Evolutionary conservation across 2,888 invertebrate species (phyloP).

Genomic region (Tachina fera): DNA sequence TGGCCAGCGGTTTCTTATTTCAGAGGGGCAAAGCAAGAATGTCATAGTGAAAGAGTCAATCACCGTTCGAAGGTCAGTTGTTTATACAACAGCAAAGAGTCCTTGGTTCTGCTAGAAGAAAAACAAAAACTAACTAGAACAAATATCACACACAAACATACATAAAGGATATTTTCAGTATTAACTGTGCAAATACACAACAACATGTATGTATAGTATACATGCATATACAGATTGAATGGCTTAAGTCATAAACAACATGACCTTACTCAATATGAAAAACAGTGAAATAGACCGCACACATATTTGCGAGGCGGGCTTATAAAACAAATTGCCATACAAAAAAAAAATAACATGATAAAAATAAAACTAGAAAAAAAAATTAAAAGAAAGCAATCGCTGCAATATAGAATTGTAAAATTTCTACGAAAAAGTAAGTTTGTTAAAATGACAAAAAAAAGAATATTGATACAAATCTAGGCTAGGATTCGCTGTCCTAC

Average conservation of each 20-base stretch:
- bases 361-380: background rate
- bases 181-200: slow-evolving; percentile 43
- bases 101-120: slow-evolving; percentile 45
- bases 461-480: too few species aligned
- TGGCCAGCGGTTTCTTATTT: background rate
- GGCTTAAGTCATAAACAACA: slow-evolving; percentile 66
- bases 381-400: background rate
- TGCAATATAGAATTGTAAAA: too few species aligned
- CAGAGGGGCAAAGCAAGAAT: slow-evolving; percentile 4
- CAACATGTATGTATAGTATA: background rate
- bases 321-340: background rate
- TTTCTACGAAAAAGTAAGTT: too few species aligned
- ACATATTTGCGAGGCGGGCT: slow-evolving; percentile 10
- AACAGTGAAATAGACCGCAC: slow-evolving; percentile 21
- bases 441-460: too few species aligned
- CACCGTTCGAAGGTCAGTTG: slow-evolving; percentile 70
- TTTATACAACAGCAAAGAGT: slow-evolving; percentile 51
- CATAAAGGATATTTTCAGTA: slow-evolving; percentile 52
- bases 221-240: slow-evolving; percentile 37
- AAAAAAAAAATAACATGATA: background rate
- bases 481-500: too few species aligned
- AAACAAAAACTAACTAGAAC: slow-evolving; percentile 57
- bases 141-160: slow-evolving; percentile 25
- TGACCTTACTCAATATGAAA: slow-evolving; percentile 67
- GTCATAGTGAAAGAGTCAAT: slow-evolving; percentile 68